Conservation (phyloP, 2,113 vertebrate species). For the Neolamprologus sp. region DNA sequence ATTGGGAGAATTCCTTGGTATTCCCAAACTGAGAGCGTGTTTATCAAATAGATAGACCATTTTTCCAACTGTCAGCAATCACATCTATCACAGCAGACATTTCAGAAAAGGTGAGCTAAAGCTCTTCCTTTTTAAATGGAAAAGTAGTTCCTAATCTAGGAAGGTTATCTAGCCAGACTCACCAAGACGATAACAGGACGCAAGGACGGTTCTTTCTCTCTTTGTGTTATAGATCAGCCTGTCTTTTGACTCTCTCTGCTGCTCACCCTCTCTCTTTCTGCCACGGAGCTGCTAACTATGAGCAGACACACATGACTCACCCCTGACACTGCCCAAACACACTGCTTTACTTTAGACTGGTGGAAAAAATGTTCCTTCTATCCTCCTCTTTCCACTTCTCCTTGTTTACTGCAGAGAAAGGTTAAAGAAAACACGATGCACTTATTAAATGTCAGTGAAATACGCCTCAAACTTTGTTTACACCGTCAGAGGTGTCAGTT, state of each 20-base stretch:
- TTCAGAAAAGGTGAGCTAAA: background rate
- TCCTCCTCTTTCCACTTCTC: background rate
- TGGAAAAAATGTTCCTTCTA: background rate
- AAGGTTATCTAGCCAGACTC: background rate
- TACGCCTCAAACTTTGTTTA: background rate
- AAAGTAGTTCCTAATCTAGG: background rate
- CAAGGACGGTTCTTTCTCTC: background rate
- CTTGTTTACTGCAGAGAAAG: background rate
- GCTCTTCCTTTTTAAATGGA: background rate
- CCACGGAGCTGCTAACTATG: constrained; percentile 9
- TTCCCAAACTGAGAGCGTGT: background rate
- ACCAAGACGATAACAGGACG: background rate
- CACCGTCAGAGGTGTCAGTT: background rate
- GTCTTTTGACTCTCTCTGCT: background rate
- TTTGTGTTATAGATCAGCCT: background rate
- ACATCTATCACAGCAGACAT: background rate
- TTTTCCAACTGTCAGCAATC: background rate
- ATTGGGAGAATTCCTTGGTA: background rate
- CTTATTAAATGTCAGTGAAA: background rate
- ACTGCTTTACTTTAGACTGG: background rate
- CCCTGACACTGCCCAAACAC: background rate
- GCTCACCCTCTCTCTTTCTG: background rate
- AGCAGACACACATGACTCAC: constrained; percentile 41
- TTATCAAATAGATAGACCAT: background rate
- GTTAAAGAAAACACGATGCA: background rate